These are phyloP conservation scores for Argyrosomus regius DNA, from an alignment of 2,797 vertebrate species.

Conservation along the genomic window DNA sequence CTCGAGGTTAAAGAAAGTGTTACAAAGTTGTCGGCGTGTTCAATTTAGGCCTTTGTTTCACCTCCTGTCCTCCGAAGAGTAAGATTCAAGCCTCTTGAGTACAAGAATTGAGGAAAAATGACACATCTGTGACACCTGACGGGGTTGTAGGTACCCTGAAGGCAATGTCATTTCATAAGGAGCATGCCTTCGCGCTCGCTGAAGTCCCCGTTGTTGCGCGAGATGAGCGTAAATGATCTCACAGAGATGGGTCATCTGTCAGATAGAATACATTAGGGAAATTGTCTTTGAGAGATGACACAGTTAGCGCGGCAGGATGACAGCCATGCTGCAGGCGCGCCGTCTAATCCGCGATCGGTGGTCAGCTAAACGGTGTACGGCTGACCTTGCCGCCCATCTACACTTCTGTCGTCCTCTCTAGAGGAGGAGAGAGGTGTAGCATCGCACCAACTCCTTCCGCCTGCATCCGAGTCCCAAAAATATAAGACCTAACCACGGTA, in stretches of 20 bases:
- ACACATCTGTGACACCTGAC: slow-evolving; percentile 65
- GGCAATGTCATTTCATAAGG: slow-evolving; percentile 67
- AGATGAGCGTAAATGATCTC: slow-evolving; percentile 68
- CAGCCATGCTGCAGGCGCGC: slow-evolving; percentile 63
- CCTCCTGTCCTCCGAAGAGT: slow-evolving; percentile 32
- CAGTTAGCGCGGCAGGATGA: slow-evolving; percentile 74
- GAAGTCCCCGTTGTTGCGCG: slow-evolving; percentile 50
- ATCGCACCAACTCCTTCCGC: slow-evolving; percentile 24
- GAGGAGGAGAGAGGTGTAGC: slow-evolving; percentile 35
- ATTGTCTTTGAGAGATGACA: slow-evolving; percentile 83
- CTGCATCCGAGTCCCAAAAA: too few species aligned
- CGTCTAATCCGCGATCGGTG: slow-evolving; percentile 70
- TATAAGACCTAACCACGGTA: too few species aligned
- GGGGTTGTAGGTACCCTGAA: slow-evolving; percentile 41
- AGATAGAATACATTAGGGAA: slow-evolving; percentile 79
- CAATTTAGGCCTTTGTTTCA: slow-evolving; percentile 53
- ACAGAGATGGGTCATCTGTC: slow-evolving; percentile 81
- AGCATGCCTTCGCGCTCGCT: slow-evolving; percentile 43
- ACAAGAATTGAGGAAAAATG: slow-evolving; percentile 47
- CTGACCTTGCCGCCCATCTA: slow-evolving; percentile 66
- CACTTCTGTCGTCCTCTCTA: slow-evolving; percentile 26
- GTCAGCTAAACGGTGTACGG: slow-evolving; percentile 69
- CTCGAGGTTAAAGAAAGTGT: not conserved
- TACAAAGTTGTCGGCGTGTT: slow-evolving; percentile 34
- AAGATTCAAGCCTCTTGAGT: slow-evolving; percentile 18